Base-by-base conservation (phyloP, 2,888 invertebrate genomes). In the Apodemia mormo region DNA sequence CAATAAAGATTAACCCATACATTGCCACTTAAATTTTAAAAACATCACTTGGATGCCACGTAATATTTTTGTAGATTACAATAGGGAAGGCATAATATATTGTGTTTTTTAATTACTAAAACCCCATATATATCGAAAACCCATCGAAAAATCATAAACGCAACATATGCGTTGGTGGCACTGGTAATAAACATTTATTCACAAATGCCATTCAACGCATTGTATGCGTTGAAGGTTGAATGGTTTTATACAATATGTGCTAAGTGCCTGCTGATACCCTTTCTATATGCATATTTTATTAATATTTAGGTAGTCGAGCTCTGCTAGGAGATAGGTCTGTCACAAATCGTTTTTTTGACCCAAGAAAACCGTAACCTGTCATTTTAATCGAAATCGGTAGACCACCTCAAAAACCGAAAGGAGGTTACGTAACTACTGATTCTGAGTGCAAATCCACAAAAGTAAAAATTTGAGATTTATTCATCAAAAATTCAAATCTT, bases 151-250 rank as follows among this genome's bases (percentile, higher is more conserved):
- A 68, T 45, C 45, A 61, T 68, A 68, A 61, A 68, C 68, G 37
- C 68, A 61, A 40, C 68, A 61, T 61, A 61, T 68, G 45, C 61
- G 68, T 68, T 61, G 68, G 61, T 68, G 61, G 68, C 68, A 68
- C 64, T 43, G 66, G 10, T 56, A 64, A 66, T 72, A 70, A 72
- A 67, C 52, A 33, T 68, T 61, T 61, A 68, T 61, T 68, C 61
- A 61, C 61, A 68, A 61, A 43, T 61, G 68, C 68, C 68, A 68
- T 45, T 68, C 68, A 68, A 68, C 61, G 30, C 61, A 68, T 61
- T 61, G 68, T 68, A 61, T 68, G 68, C 65, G 65, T 43, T 65
- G 43, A 22, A 14, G 65, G 65, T n/a, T 65, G n/a, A 12, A 43
- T 65, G 65, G 43, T 65, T 43, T 40, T 65, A 65, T 65, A 43